These are phyloP conservation scores for Coturnix japonica DNA, from an alignment of 2,113 vertebrate species.

Conservation along the genomic window DNA sequence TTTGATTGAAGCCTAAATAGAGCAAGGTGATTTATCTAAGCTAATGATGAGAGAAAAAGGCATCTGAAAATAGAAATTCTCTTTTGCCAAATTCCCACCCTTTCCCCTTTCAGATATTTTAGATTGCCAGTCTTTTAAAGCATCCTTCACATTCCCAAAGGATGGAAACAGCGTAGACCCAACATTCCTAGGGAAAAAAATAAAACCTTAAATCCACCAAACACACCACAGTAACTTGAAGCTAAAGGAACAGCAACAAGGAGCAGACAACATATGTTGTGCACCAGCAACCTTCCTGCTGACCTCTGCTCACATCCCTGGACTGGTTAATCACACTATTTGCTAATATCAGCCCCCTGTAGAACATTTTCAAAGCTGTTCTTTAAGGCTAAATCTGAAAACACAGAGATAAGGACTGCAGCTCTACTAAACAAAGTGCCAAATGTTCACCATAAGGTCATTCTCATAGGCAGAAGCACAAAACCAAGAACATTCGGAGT, in stretches of 20 bases:
- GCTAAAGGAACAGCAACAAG: neutral
- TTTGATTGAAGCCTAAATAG: neutral
- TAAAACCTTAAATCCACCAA: neutral
- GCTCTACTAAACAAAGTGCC: neutral
- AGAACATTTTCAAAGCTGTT: neutral
- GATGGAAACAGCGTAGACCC: neutral
- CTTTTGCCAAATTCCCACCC: neutral
- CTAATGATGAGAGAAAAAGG: neutral
- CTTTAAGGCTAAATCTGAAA: neutral
- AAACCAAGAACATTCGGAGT: slow-evolving; percentile 24
- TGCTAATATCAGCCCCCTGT: neutral
- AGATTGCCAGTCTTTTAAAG: neutral
- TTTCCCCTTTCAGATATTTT: neutral
- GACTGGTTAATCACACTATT: neutral
- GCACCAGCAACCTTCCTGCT: neutral
- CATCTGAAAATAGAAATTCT: neutral
- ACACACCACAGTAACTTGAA: neutral
- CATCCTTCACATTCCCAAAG: neutral
- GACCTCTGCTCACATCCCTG: neutral
- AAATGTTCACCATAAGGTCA: slow-evolving; percentile 20
- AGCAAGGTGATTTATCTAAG: neutral
- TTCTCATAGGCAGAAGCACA: neutral
- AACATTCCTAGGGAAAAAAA: neutral
- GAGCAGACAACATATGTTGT: neutral
- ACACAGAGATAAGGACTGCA: neutral